phyloP scores from a whole-genome alignment of 64 coral and sea anemone species.

The Platygyra sinensis region DNA sequence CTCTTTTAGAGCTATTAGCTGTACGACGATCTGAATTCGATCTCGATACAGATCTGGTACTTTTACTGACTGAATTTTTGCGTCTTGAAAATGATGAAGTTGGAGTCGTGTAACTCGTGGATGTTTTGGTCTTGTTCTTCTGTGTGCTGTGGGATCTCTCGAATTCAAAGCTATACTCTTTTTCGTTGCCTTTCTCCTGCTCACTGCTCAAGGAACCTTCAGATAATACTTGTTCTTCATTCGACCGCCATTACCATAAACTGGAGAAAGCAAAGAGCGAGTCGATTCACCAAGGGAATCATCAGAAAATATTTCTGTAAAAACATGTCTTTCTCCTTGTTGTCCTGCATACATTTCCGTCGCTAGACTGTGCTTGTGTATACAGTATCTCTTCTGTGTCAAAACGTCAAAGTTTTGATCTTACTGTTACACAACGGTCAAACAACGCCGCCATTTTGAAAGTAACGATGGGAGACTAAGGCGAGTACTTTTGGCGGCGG shows the following conservation, averaged over 20 bases:
- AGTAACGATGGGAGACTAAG: neutral
- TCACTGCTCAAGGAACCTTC: slow-evolving; percentile 69
- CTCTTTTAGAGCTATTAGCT: neutral
- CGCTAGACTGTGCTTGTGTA: neutral
- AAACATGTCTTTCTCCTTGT: neutral
- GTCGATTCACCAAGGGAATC: slow-evolving; percentile 89
- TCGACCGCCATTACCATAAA: neutral
- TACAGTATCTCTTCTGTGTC: neutral
- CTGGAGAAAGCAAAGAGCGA: slow-evolving; percentile 75
- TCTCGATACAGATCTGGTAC: neutral
- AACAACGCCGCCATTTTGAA: slow-evolving; percentile 30
- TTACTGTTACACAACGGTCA: neutral
- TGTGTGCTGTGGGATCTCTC: neutral
- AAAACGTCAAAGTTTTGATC: neutral
- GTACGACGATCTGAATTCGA: slow-evolving; percentile 12
- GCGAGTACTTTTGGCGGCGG: neutral
- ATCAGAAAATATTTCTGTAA: slow-evolving; percentile 54
- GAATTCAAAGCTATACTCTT: slow-evolving; percentile 22
- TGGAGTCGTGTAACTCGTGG: neutral
- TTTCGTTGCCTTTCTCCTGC: slow-evolving; percentile 37
- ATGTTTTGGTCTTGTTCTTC: neutral
- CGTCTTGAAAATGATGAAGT: neutral
- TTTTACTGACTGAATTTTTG: slow-evolving; percentile 17
- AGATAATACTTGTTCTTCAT: slow-evolving; percentile 43
- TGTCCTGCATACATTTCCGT: neutral